Conservation (phyloP, 2,797 vertebrate genomes). For the Morus bassanus region DNA sequence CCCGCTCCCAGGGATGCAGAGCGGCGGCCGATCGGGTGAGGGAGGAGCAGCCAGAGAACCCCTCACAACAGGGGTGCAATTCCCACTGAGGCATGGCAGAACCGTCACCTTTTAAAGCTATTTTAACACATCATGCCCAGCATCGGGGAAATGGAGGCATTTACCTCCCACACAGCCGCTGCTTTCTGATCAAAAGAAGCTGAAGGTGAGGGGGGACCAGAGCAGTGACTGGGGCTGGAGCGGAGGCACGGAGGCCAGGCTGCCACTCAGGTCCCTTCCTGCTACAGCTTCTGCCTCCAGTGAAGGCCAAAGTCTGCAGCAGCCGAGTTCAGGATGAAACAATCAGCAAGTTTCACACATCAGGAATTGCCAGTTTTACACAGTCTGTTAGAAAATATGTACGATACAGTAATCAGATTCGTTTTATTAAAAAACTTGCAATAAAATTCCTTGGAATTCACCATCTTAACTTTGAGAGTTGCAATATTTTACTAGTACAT, state of each 20-base stretch:
- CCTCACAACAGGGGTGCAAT: accelerated
- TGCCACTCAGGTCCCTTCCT: not conserved
- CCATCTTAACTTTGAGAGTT: slow-evolving; percentile 79
- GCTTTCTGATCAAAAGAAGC: not conserved
- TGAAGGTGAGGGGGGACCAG: not conserved
- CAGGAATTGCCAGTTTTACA: not conserved
- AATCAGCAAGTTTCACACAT: not conserved
- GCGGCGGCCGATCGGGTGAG: accelerated
- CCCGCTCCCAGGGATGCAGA: accelerated
- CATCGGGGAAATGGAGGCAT: accelerated
- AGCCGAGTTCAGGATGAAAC: not conserved
- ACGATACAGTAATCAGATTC: slow-evolving; percentile 38
- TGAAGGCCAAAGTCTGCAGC: not conserved
- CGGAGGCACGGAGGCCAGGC: accelerated
- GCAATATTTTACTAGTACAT: slow-evolving; percentile 80
- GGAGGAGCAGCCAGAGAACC: not conserved
- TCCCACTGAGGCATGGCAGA: not conserved
- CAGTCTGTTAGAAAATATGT: not conserved
- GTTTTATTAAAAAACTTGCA: slow-evolving; percentile 83
- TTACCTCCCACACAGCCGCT: not conserved
- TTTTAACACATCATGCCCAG: not conserved
- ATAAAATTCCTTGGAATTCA: slow-evolving; percentile 82
- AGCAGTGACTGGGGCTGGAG: not conserved
- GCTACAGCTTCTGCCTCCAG: not conserved
- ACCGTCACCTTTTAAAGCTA: not conserved